phyloP scores from a whole-genome alignment of 2,113 vertebrate genomes.

The Tragelaphus strepsiceros region DNA sequence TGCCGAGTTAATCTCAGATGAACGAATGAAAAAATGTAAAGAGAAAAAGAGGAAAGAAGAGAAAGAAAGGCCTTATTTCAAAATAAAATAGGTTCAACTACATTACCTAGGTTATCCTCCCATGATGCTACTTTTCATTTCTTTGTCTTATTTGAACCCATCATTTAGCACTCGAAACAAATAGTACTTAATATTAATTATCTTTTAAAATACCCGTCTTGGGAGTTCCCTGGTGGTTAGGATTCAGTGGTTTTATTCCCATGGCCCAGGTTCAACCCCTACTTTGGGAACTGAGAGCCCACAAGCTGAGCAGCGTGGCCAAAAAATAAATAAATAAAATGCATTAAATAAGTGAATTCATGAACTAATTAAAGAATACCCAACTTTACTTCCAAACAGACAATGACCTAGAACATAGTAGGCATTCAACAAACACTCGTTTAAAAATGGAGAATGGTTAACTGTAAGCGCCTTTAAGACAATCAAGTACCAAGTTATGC shows the following conservation, averaged over 20 bases:
- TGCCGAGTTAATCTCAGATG: neutral
- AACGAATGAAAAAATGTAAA: neutral
- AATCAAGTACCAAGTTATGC: neutral
- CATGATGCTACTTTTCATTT: neutral
- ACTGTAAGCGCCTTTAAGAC: neutral
- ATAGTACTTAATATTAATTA: neutral
- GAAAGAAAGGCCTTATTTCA: neutral
- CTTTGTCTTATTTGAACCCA: neutral
- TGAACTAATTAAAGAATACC: neutral
- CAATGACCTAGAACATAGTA: neutral
- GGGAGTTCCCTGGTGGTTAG: neutral
- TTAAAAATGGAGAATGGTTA: neutral
- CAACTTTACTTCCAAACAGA: neutral
- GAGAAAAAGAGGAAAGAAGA: neutral
- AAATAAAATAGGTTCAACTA: neutral
- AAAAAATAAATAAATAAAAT: neutral
- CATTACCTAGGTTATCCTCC: neutral
- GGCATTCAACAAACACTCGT: neutral
- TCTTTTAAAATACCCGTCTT: neutral
- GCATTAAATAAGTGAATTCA: neutral
- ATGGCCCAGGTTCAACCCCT: neutral
- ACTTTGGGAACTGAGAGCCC: neutral
- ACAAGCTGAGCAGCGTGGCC: fast-evolving
- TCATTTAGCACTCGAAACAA: neutral
- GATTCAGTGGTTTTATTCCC: neutral